These are phyloP conservation scores for Aplodontia rufa DNA, from an alignment of 2,113 vertebrate genomes.

Conservation along the genomic window DNA sequence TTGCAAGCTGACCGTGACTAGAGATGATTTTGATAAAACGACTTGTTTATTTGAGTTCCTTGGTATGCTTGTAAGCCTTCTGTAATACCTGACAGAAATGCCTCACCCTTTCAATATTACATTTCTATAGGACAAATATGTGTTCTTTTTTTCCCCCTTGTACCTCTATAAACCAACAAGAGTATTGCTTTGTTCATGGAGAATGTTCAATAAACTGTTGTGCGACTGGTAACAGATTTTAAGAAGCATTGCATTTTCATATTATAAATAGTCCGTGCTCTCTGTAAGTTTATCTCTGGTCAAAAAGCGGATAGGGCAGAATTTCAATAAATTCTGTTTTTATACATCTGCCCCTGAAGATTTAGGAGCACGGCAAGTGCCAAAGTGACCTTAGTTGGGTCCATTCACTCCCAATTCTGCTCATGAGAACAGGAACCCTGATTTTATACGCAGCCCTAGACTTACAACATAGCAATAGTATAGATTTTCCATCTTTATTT, in stretches of 20 bases:
- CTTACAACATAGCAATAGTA: neutral
- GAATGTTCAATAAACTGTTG: neutral
- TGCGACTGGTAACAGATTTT: neutral
- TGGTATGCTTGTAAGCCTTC: neutral
- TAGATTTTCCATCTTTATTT: neutral
- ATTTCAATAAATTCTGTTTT: neutral
- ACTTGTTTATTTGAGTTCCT: neutral
- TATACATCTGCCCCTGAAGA: neutral
- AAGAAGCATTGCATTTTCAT: neutral
- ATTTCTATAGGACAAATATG: neutral
- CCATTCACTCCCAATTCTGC: neutral
- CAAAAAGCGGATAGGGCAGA: neutral
- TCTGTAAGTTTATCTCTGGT: neutral
- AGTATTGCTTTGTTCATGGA: neutral
- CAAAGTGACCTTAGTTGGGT: neutral
- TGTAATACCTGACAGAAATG: neutral
- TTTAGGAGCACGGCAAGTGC: neutral
- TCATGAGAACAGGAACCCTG: neutral
- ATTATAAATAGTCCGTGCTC: neutral
- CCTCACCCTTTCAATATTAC: neutral
- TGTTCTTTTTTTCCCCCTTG: conserved; percentile 5
- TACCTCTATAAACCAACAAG: neutral
- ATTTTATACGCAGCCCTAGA: neutral
- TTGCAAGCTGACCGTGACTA: neutral
- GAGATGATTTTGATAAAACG: conserved; percentile 8